phyloP scores from a whole-genome alignment of 2,888 invertebrate species.

The Tetragnatha montana region DNA sequence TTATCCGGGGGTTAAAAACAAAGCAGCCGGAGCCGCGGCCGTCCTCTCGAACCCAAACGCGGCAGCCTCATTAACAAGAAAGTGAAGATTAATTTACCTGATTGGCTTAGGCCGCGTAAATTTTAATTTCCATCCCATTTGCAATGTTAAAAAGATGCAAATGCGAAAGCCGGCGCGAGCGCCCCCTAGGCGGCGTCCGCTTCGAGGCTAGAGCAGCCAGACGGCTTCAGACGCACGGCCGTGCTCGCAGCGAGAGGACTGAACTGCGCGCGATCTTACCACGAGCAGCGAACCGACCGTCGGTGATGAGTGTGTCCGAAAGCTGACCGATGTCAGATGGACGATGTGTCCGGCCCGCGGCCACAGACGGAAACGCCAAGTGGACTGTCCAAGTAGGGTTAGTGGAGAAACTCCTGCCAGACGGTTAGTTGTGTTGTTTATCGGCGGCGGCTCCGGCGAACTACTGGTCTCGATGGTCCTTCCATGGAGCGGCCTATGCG shows the following conservation, averaged over 20 bases:
- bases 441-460: conserved; percentile 11
- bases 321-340: conserved; percentile 44
- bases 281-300: conserved; percentile 9
- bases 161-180: conserved; percentile 58
- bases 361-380: conserved; percentile 32
- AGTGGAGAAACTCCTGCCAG: conserved; percentile 49
- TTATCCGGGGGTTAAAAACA: conserved; percentile 7
- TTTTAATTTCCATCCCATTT: conserved; percentile 69
- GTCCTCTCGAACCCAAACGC: too few species aligned
- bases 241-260: conserved; percentile 18
- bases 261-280: neutral
- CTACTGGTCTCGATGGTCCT: conserved; percentile 54
- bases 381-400: conserved; percentile 65
- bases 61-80: conserved; percentile 64
- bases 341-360: conserved; percentile 45
- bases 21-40: neutral
- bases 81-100: conserved; percentile 65
- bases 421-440: conserved; percentile 48
- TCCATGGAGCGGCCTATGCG: conserved; percentile 67
- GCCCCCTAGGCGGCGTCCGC: conserved; percentile 40
- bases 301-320: conserved; percentile 32
- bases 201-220: conserved; percentile 57
- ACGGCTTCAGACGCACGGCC: conserved; percentile 60
- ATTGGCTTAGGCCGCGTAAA: conserved; percentile 70
- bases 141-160: conserved; percentile 71